phyloP scores from a whole-genome alignment of 2,888 invertebrate genomes.

The Dichetophora obliterata region DNA sequence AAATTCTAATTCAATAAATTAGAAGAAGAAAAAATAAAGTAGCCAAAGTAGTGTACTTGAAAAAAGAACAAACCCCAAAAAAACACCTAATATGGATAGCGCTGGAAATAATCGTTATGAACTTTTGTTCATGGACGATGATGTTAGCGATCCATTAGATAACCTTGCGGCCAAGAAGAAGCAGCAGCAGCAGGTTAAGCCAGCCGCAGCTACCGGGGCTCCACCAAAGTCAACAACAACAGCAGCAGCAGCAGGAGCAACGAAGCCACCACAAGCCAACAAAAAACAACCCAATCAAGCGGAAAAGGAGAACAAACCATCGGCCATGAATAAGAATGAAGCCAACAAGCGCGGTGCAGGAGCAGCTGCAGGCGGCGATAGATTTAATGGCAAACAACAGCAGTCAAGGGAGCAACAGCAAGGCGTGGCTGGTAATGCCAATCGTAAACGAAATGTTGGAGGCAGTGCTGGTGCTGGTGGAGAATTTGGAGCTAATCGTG shows the following conservation, averaged over 20 bases:
- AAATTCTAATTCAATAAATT: constrained; percentile 45
- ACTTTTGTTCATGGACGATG: constrained; percentile 70
- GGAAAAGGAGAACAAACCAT: constrained; percentile 69
- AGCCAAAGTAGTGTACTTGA: not conserved
- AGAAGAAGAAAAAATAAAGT: constrained; percentile 40
- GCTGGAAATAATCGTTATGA: constrained; percentile 70
- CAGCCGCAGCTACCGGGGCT: constrained; percentile 42
- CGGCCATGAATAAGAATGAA: constrained; percentile 66
- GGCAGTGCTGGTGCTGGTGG: constrained; percentile 50
- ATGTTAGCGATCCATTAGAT: constrained; percentile 70
- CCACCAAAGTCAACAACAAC: constrained; percentile 36
- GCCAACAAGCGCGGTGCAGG: constrained; percentile 56
- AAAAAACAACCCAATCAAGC: constrained; percentile 63
- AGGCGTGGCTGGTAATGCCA: constrained; percentile 49
- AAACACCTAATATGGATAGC: constrained; percentile 64
- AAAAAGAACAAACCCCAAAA: constrained; percentile 36
- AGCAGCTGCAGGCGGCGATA: constrained; percentile 48
- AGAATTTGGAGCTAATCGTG: constrained; percentile 53
- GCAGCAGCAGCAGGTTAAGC: constrained; percentile 56
- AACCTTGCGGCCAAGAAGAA: constrained; percentile 67
- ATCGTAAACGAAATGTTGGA: constrained; percentile 45
- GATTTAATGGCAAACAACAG: constrained; percentile 51
- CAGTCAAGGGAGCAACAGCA: constrained; percentile 27
- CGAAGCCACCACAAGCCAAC: constrained; percentile 51
- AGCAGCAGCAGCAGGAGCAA: not conserved